Evolutionary conservation across 2,797 vertebrate genomes (phyloP), one percentile per base, ranked within the genome.

Genomic region (Pyrocephalus nanus): DNA sequence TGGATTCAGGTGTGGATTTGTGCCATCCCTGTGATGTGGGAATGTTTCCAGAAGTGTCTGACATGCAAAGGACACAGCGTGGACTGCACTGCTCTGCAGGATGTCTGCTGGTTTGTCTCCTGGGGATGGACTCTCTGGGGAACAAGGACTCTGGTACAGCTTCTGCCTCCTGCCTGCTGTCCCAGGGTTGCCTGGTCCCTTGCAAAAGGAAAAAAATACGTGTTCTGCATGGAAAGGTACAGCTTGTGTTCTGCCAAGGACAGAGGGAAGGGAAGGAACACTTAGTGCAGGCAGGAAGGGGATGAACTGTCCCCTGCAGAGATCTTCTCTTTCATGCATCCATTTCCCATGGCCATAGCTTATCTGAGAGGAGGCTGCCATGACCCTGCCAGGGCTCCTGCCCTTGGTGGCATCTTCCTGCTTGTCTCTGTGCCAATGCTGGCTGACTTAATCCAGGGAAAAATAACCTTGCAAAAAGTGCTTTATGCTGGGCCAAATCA

Each of bases 161-260:
- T 60, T 51, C 66, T 88, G 42, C 62, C 50, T 88, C 62, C 58
- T 92, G 58, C 47, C 47, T 51, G 3, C 11, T 45, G 82, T 48
- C 73, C 80, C 12, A 2, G n/a, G 27, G 32, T 62, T 87, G 62
- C 73, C 57, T 57, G 58, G 12, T 26, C n/a, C 65, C 85, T 54
- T 51, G 50, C 47, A 90, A 86, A 50, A 54, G 61, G 29, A 5
- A 53, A 84, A 86, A 58, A n/a, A 6, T 0, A 2, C 0, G 32
- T 74, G 60, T 87, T 93, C 55, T 89, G 77, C 60, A 12, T 25
- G 34, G 77, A 57, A 94, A 92, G 62, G 77, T 76, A 95, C 90
- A 94, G 71, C 27, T 32, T 91, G 86, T 66, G 30, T 26, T 58
- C 1, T 64, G 60, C 30, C 91, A 93, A 93, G 89, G 95, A 87